Percentiles rank a stretch among this genome's conserved stretches.
Evolutionary conservation across 2,888 invertebrate species (phyloP).

Genomic region (Synanthedon tipuliformis): DNA sequence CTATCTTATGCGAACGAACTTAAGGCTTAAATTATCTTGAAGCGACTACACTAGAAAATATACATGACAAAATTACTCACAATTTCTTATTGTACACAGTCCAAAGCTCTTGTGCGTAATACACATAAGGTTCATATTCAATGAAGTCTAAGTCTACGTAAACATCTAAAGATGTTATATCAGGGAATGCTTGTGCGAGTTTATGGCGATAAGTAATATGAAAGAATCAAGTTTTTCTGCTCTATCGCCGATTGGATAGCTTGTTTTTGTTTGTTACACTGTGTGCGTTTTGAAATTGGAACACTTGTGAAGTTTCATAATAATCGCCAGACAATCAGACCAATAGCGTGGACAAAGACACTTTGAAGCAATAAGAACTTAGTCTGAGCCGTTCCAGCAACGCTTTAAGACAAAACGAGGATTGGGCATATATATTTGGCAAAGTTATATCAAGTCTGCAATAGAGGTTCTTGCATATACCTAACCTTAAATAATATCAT

Average conservation of each 20-base stretch:
- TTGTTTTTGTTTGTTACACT: slow-evolving; percentile 26
- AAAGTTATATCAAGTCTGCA: too few relatives aligned
- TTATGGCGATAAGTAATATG: slow-evolving; percentile 48
- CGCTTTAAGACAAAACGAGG: too few relatives aligned
- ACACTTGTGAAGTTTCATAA: slow-evolving; percentile 2
- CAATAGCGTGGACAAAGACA: too few relatives aligned
- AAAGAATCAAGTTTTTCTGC: slow-evolving; percentile 31
- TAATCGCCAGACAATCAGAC: background rate
- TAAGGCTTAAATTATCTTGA: background rate
- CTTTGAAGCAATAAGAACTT: too few relatives aligned
- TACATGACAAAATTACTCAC: background rate
- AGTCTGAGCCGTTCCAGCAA: too few relatives aligned
- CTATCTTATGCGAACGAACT: background rate
- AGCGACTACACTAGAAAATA: background rate
- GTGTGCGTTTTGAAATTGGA: slow-evolving; percentile 22
- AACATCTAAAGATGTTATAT: slow-evolving; percentile 8
- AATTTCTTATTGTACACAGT: background rate
- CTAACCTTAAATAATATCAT: too few relatives aligned
- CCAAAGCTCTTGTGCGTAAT: background rate
- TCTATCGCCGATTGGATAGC: slow-evolving; percentile 25
- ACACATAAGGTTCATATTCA: background rate
- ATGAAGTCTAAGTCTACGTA: background rate
- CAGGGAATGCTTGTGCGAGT: slow-evolving; percentile 22
- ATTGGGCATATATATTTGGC: too few relatives aligned
- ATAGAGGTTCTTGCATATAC: too few relatives aligned